phyloP scores from a whole-genome alignment of 2,888 invertebrate species.

The Orchesellides sinensis region DNA sequence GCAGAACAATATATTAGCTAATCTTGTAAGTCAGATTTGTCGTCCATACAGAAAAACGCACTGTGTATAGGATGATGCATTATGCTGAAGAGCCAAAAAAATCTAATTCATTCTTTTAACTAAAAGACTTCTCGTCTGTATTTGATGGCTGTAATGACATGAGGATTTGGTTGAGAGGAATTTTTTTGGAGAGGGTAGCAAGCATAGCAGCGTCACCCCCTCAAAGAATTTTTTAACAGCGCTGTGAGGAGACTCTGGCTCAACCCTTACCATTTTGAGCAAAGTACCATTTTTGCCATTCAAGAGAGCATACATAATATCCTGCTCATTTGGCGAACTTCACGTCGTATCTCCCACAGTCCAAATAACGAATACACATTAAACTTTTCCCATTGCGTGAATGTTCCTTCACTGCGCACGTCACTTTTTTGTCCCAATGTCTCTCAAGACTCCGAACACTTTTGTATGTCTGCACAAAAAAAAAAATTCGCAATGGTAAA shows the following conservation, averaged over 20 bases:
- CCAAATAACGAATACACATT: background rate
- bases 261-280: constrained; percentile 7
- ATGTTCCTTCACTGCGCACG: background rate
- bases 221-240: background rate
- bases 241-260: background rate
- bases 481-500: too few relatives aligned
- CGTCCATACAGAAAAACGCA: too few relatives aligned
- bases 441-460: background rate
- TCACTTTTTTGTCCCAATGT: background rate
- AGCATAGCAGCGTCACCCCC: background rate
- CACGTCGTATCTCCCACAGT: background rate
- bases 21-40: too few relatives aligned
- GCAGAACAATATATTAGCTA: too few relatives aligned
- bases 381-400: constrained; percentile 2
- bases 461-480: background rate
- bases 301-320: background rate
- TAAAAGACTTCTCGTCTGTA: too few relatives aligned
- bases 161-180: background rate
- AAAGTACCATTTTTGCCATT: background rate
- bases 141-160: background rate
- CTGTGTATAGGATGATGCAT: too few relatives aligned
- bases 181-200: background rate
- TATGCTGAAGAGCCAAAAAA: too few relatives aligned
- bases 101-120: too few relatives aligned
- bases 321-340: constrained; percentile 15